These are phyloP conservation scores for Stenoptilia bipunctidactyla DNA, from an alignment of 2,888 invertebrate species.

Conservation along the genomic window DNA sequence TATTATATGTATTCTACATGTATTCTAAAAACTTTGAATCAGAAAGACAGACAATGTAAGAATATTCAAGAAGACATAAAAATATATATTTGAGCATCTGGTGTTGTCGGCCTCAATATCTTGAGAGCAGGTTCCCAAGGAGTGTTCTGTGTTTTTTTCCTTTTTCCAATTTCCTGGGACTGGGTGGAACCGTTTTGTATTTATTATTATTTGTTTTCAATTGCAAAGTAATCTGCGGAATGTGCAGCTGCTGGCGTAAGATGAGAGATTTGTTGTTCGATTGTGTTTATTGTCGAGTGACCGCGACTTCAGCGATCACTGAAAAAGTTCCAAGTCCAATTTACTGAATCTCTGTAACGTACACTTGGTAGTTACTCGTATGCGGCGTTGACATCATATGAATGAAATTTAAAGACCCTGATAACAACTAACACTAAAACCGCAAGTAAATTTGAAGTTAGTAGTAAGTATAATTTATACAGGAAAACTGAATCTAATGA, in stretches of 20 bases:
- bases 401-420: no score
- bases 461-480: no score
- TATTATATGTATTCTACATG: no score
- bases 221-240: constrained; percentile 63
- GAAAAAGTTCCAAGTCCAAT: no score
- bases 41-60: not conserved
- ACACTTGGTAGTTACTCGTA: no score
- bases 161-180: constrained; percentile 55
- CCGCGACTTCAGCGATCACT: no score
- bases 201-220: constrained; percentile 70
- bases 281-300: constrained; percentile 6
- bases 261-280: constrained; percentile 22
- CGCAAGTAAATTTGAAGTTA: no score
- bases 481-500: no score
- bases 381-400: no score
- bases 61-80: constrained; percentile 14
- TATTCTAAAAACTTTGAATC: not conserved
- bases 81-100: constrained; percentile 49
- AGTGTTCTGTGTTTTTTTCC: constrained; percentile 26
- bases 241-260: constrained; percentile 55
- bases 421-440: no score
- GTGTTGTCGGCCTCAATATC: constrained; percentile 36
- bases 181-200: constrained; percentile 44
- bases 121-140: constrained; percentile 14
- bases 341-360: no score